Percentiles rank a stretch among this genome's conserved stretches.
Conservation (phyloP, 2,888 invertebrate species). For the Aquatica leii region DNA sequence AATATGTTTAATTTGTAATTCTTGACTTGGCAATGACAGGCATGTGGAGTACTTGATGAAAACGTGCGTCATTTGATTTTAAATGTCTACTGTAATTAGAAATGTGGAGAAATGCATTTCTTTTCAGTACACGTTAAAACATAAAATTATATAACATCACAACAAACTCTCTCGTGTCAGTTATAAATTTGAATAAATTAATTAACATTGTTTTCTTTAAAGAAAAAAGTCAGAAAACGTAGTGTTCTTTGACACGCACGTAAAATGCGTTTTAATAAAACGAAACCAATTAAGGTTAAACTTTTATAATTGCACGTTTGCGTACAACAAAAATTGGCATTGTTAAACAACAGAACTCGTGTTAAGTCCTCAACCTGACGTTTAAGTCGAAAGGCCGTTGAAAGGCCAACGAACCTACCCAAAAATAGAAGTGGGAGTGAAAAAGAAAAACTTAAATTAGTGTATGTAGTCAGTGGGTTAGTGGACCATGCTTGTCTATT, state of each 20-base stretch:
- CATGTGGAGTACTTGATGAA: no score
- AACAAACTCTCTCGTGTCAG: constrained; percentile 9
- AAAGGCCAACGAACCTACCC: constrained; percentile 38
- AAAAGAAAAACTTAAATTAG: constrained; percentile 44
- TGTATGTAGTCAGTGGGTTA: constrained; percentile 45
- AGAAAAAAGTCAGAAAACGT: no score
- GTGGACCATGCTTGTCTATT: constrained; percentile 44
- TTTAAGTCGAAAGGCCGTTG: constrained; percentile 36
- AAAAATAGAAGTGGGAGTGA: constrained; percentile 41
- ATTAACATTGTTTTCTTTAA: background rate
- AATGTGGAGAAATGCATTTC: no score
- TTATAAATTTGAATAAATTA: constrained; percentile 1
- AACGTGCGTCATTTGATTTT: no score
- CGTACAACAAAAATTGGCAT: background rate
- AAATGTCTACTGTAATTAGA: no score
- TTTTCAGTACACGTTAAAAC: background rate
- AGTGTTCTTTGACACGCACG: no score
- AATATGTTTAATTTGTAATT: no score
- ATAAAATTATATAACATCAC: constrained; percentile 9
- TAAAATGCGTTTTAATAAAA: background rate
- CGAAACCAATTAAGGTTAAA: constrained; percentile 5
- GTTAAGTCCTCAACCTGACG: constrained; percentile 10
- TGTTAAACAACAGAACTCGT: constrained; percentile 8
- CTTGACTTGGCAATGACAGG: no score
- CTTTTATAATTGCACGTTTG: background rate